Evolutionary conservation across 2,888 invertebrate species (phyloP).

Genomic region (Druceiella hillmani): DNA sequence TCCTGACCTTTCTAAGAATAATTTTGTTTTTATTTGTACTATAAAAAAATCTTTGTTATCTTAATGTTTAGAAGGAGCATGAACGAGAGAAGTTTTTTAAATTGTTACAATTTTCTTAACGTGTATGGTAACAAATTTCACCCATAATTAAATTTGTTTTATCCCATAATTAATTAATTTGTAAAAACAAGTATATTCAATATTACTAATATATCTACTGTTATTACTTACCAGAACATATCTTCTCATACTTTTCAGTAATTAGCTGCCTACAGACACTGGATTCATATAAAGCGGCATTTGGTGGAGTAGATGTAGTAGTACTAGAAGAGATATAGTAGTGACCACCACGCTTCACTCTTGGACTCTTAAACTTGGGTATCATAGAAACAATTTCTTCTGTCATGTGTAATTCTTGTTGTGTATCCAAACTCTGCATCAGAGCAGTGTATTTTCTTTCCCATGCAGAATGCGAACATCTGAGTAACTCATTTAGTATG

Average conservation of each 20-base stretch:
- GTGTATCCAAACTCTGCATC: conserved; percentile 53
- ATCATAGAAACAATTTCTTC: conserved; percentile 56
- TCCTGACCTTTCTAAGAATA: too few relatives aligned
- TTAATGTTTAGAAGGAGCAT: too few relatives aligned
- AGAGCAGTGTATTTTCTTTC: conserved; percentile 73
- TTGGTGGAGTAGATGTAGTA: conserved; percentile 48
- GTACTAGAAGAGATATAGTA: conserved; percentile 46
- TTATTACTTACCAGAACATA: conserved; percentile 53
- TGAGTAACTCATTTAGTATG: conserved; percentile 87
- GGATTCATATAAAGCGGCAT: conserved; percentile 72
- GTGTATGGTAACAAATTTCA: too few relatives aligned
- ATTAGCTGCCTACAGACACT: conserved; percentile 80
- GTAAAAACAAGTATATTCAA: too few relatives aligned
- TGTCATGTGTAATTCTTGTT: conserved; percentile 42
- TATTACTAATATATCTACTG: too few relatives aligned
- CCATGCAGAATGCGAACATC: conserved; percentile 86
- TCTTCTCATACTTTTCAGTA: conserved; percentile 74
- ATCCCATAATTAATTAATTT: too few relatives aligned
- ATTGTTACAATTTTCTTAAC: too few relatives aligned
- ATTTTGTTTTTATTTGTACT: too few relatives aligned
- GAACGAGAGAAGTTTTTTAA: too few relatives aligned
- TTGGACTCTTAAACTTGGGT: conserved; percentile 54
- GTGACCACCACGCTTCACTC: conserved; percentile 44
- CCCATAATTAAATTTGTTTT: too few relatives aligned
- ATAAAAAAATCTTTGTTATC: too few relatives aligned